A percentile compares a stretch with the other conserved stretches of the same genome.
Conservation (phyloP, 1,140 invertebrate species). For the Palaemon carinicauda region DNA sequence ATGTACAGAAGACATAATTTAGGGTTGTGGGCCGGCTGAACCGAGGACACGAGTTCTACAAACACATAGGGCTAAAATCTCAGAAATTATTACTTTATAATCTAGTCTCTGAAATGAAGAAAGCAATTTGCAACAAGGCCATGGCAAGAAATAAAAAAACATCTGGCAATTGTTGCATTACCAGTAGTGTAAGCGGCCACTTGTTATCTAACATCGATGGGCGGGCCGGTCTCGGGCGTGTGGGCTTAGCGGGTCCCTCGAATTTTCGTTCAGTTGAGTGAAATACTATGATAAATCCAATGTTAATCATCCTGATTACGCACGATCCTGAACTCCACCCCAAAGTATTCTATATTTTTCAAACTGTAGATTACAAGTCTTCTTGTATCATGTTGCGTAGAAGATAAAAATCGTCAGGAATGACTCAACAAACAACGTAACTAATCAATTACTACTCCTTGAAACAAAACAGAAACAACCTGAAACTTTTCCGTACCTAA, state of each 20-base stretch:
- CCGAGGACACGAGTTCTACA: not conserved
- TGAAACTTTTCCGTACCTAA: not conserved
- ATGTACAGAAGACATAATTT: not conserved
- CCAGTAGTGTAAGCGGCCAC: slow-evolving; percentile 29
- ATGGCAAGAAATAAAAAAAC: not conserved
- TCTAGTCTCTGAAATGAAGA: not conserved
- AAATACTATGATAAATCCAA: not conserved
- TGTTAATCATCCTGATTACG: too few species aligned
- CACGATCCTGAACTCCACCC: too few species aligned
- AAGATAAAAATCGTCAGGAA: too few species aligned
- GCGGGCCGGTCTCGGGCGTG: slow-evolving; percentile 31
- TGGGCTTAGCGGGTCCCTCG: not conserved
- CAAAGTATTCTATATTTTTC: too few species aligned
- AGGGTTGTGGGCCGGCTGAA: not conserved
- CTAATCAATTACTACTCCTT: not conserved
- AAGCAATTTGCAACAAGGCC: not conserved
- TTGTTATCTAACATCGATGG: slow-evolving; percentile 51
- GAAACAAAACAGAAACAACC: not conserved
- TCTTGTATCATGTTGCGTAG: too few species aligned
- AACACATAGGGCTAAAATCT: too few species aligned
- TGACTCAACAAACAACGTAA: too few species aligned
- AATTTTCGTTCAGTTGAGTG: not conserved
- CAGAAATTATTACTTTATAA: too few species aligned
- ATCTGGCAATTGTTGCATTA: slow-evolving; percentile 22
- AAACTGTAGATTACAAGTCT: too few species aligned